Percentiles rank a stretch among this genome's conserved stretches.
Conservation (phyloP, 2,113 vertebrate species). For the Urocolius indicus region DNA sequence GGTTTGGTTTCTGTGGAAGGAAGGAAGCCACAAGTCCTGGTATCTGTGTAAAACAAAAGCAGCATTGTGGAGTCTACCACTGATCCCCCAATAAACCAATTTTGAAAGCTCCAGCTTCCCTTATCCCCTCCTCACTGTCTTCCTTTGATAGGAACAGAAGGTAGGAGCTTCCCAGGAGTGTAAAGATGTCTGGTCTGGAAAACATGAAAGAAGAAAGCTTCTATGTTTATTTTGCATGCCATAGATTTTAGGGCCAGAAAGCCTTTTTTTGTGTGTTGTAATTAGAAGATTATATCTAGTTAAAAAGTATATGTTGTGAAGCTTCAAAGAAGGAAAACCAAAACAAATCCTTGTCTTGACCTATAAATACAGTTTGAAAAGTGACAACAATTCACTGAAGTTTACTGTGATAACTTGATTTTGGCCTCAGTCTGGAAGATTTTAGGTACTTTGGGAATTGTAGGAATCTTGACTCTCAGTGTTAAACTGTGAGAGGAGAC, state of each 20-base stretch:
- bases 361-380: slow-evolving; percentile 24
- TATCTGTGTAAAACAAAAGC: slow-evolving; percentile 54
- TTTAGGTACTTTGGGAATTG: not conserved
- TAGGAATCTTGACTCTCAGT: not conserved
- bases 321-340: slow-evolving; percentile 31
- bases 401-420: slow-evolving; percentile 40
- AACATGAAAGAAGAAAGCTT: slow-evolving; percentile 59
- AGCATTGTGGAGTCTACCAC: not conserved
- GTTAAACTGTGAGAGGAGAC: slow-evolving; percentile 14
- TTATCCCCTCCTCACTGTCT: slow-evolving; percentile 1
- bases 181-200: slow-evolving; percentile 55
- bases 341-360: slow-evolving; percentile 16
- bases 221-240: slow-evolving; percentile 26
- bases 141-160: slow-evolving; percentile 53
- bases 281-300: slow-evolving; percentile 53
- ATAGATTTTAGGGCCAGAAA: slow-evolving; percentile 42
- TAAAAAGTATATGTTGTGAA: slow-evolving; percentile 6
- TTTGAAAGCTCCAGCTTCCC: not conserved
- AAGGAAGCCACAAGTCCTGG: not conserved
- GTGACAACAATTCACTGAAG: slow-evolving; percentile 11
- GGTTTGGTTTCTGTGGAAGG: not conserved
- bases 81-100: slow-evolving; percentile 64
- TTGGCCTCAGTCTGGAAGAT: slow-evolving; percentile 4
- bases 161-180: slow-evolving; percentile 18
- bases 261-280: slow-evolving; percentile 28